Conservation (phyloP, 2,888 invertebrate genomes). For the Pyrrhosoma nymphula region DNA sequence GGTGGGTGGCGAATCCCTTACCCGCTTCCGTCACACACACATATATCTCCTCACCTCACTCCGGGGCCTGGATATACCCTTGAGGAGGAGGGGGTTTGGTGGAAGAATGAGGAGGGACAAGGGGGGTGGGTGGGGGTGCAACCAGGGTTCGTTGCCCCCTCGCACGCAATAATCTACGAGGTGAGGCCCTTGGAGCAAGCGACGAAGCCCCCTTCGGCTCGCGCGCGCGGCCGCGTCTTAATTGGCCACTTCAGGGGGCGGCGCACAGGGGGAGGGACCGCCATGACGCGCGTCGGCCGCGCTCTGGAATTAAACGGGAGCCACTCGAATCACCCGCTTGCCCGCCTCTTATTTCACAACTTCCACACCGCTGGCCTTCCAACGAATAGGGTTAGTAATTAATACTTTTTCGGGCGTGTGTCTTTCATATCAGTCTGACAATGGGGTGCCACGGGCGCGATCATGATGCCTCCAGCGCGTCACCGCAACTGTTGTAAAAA, state of each 20-base stretch:
- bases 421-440: too few relatives aligned
- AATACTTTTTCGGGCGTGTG: too few relatives aligned
- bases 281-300: background rate
- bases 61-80: background rate
- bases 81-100: background rate
- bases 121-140: background rate
- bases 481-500: too few relatives aligned
- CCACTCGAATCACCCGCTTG: background rate
- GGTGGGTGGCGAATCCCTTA: background rate
- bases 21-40: background rate
- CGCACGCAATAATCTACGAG: background rate
- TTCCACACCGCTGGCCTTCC: too few relatives aligned
- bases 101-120: background rate
- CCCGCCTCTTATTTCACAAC: too few relatives aligned
- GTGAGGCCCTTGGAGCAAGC: background rate
- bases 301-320: background rate
- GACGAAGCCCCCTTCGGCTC: background rate
- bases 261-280: too few relatives aligned
- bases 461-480: too few relatives aligned
- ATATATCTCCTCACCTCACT: background rate
- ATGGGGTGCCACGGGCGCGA: too few relatives aligned
- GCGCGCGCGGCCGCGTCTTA: slow-evolving; percentile 28
- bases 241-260: background rate
- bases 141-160: slow-evolving; percentile 22
- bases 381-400: too few relatives aligned